Percentiles rank a stretch among this genome's conserved stretches.
Conservation (phyloP, 2,113 vertebrate genomes). For the Poeciliopsis retropinna region DNA sequence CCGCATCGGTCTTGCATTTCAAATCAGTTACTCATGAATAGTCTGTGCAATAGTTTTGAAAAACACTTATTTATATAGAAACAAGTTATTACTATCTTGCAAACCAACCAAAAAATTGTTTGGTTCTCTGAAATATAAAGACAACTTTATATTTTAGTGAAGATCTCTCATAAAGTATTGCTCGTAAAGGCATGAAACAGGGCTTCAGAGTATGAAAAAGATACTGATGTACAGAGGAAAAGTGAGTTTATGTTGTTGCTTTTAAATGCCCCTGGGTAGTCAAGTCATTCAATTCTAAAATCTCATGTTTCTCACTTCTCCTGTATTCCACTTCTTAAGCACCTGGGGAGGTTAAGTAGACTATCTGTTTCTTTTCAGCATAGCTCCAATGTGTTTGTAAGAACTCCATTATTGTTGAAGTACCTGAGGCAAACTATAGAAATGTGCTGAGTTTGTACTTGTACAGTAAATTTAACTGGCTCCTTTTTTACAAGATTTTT, state of each 20-base stretch:
- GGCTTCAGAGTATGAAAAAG: constrained; percentile 19
- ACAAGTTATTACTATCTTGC: not conserved
- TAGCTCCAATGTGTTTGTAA: constrained; percentile 15
- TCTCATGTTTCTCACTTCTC: constrained; percentile 36
- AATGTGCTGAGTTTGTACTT: constrained; percentile 26
- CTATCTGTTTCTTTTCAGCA: constrained; percentile 18
- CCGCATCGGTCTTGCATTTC: too few relatives aligned
- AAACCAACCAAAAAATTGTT: too few relatives aligned
- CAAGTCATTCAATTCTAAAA: constrained; percentile 31
- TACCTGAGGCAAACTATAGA: constrained; percentile 20
- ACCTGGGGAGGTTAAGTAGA: constrained; percentile 13
- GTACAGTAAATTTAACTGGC: constrained; percentile 14
- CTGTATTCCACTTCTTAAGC: constrained; percentile 29
- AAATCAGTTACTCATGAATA: too few relatives aligned
- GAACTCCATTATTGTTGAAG: constrained; percentile 24
- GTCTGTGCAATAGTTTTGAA: too few relatives aligned
- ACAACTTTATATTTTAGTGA: not conserved
- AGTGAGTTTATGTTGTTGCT: constrained; percentile 6
- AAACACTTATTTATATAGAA: not conserved
- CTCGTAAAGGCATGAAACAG: constrained; percentile 12
- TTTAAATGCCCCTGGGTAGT: constrained; percentile 29
- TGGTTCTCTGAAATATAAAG: not conserved
- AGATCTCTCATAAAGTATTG: not conserved
- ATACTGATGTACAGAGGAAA: constrained; percentile 5
- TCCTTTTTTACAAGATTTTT: not conserved